Evolutionary conservation across 2,797 vertebrate genomes (phyloP).

Genomic region (Halcyon chelicuti): DNA sequence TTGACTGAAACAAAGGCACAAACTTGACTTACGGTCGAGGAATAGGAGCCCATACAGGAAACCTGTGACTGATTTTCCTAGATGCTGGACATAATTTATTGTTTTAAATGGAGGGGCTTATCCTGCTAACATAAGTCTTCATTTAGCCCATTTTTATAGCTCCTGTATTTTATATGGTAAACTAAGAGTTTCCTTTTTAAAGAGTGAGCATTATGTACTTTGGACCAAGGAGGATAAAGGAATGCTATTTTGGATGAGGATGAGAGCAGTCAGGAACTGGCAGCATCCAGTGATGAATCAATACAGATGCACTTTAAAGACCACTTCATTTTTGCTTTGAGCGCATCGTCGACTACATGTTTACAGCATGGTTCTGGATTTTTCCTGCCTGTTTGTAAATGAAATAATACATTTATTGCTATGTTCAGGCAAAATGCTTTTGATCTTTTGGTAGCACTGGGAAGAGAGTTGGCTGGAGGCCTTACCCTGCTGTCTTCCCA

Average conservation of each 20-base stretch:
- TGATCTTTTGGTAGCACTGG: not conserved
- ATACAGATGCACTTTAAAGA: not conserved
- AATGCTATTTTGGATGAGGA: not conserved
- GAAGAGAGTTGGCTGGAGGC: not conserved
- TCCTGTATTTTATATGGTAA: not conserved
- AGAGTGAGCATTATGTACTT: not conserved
- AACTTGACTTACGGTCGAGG: not conserved
- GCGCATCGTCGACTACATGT: not conserved
- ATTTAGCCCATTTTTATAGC: not conserved
- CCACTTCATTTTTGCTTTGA: not conserved
- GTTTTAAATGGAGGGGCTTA: not conserved
- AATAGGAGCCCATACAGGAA: not conserved
- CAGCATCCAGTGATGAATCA: not conserved
- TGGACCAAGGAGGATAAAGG: not conserved
- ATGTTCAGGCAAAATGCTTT: not conserved
- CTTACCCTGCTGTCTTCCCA: not conserved
- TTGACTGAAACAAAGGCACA: not conserved
- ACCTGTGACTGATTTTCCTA: not conserved
- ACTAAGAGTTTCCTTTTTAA: not conserved
- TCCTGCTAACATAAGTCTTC: not conserved
- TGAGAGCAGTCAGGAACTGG: constrained; percentile 3
- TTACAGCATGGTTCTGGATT: not conserved
- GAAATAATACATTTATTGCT: not conserved
- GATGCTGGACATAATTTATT: not conserved
- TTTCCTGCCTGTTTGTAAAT: not conserved